Conservation (phyloP, 2,113 vertebrate species). For the Amazona vittata region DNA sequence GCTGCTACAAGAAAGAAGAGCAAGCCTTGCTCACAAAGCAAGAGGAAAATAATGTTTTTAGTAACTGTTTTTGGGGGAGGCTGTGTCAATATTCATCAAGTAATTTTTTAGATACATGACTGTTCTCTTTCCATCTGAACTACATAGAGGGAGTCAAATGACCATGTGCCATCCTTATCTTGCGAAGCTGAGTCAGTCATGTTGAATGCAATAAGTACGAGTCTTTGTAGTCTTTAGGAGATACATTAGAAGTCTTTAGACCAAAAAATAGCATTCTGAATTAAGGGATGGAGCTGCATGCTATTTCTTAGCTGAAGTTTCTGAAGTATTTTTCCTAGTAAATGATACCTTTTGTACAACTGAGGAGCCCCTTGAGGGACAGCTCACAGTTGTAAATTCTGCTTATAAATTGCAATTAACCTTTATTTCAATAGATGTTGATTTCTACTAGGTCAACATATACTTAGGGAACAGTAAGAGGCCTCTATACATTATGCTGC, state of each 20-base stretch:
- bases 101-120: not conserved
- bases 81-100: not conserved
- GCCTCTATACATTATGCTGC: not conserved
- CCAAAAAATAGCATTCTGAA: not conserved
- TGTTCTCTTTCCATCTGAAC: not conserved
- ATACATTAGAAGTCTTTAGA: not conserved
- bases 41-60: not conserved
- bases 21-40: not conserved
- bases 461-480: not conserved
- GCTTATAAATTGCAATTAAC: slow-evolving; percentile 32
- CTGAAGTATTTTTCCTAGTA: not conserved
- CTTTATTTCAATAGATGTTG: slow-evolving; percentile 12
- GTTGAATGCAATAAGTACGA: not conserved
- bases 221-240: not conserved
- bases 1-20: not conserved
- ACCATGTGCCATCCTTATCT: not conserved
- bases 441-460: slow-evolving; percentile 16
- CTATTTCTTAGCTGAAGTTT: not conserved
- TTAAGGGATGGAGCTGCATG: not conserved
- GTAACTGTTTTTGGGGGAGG: not conserved
- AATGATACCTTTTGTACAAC: not conserved
- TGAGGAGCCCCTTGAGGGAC: not conserved
- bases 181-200: not conserved
- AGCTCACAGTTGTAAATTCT: not conserved
- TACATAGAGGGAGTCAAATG: not conserved